These are phyloP conservation scores for Hemichromis elongatus DNA, from an alignment of 2,113 vertebrate species.

Conservation along the genomic window DNA sequence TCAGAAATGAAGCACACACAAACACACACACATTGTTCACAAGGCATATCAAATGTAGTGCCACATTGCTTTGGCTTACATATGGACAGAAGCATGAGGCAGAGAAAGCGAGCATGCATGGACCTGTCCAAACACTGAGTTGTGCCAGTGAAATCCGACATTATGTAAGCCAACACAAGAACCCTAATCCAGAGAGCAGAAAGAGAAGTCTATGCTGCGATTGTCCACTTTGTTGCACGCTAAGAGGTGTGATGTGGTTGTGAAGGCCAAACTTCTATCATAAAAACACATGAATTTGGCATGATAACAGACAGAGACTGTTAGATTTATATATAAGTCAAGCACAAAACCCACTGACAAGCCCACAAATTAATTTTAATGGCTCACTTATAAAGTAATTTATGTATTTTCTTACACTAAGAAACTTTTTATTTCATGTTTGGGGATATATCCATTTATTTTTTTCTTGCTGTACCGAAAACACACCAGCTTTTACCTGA, in stretches of 20 bases:
- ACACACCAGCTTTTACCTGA: not conserved
- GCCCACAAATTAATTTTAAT: not conserved
- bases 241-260: not conserved
- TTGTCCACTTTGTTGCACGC: not conserved
- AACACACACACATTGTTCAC: not conserved
- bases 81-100: conserved; percentile 24
- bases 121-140: conserved; percentile 7
- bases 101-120: not conserved
- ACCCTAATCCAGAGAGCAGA: not conserved
- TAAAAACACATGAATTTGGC: not conserved
- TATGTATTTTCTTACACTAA: not conserved
- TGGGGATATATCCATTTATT: not conserved
- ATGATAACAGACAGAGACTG: not conserved
- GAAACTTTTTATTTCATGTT: not conserved
- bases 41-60: not conserved
- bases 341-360: not conserved
- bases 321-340: not conserved
- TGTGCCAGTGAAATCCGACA: not conserved
- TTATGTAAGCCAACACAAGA: not conserved
- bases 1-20: not conserved
- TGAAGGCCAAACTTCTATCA: not conserved
- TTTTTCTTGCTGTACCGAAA: not conserved
- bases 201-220: not conserved
- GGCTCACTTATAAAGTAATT: not conserved
- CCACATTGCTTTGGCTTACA: not conserved